Evolutionary conservation across 2,113 vertebrate genomes (phyloP), one percentile per base, ranked within the genome.

Genomic region (Sebastes fasciatus): DNA sequence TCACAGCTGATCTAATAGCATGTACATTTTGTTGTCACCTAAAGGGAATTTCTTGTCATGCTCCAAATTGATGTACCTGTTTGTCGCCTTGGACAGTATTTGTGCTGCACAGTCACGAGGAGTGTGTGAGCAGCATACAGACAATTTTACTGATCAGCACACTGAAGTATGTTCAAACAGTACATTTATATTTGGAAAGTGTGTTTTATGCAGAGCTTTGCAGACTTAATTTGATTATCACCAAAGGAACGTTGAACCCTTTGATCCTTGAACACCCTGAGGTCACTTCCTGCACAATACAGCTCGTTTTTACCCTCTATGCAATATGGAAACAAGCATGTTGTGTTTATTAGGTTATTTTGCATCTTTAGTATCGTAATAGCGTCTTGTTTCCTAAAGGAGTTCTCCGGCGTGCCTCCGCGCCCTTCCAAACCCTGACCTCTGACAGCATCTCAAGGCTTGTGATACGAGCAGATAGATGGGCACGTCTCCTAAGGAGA

Each of bases 1-100:
- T 92, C 91, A 79, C 91, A 84, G 89, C 87, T 90, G 88, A 92
- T 94, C 89, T 92, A 92, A 93, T 92, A 83, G 89, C 91, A 88
- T 91, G 89, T 89, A 90, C 85, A 83, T 90, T 91, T 86, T 85
- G 89, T 86, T 91, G 89, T 93, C 90, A 89, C 92, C 92, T 83
- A 64, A 91, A 89, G 92, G 89, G 85, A 89, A 86, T 88, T 92
- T 90, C 85, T 86, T 87, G 89, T 90, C 91, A 91, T 73, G 74
- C 88, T 76, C 60, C 60, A 84, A 92, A 92, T 90, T 88, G 88
- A 94, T 93, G 90, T 80, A 92, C 88, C 89, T 86, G 91, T 90
- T 90, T 82, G 90, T 85, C 68, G 86, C 87, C 90, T 82, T 74
- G 90, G 89, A 93, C 84, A 85, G 88, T 79, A 55, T 88, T 88